Evolutionary conservation across 2,113 vertebrate species (phyloP).

Genomic region (Salvelinus fontinalis): DNA sequence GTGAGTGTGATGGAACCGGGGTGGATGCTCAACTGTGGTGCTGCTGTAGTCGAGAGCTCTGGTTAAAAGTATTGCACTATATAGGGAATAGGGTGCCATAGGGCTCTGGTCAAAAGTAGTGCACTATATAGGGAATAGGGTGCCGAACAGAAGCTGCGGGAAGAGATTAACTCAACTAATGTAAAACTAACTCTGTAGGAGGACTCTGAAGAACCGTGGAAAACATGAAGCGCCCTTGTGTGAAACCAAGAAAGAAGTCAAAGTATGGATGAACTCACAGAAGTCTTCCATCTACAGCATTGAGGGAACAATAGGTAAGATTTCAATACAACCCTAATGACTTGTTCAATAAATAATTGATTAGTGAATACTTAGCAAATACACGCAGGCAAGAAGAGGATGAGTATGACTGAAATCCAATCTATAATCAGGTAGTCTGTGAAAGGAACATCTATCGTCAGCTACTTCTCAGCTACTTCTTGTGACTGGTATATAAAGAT

Average conservation of each 20-base stretch:
- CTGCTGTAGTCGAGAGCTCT: background rate
- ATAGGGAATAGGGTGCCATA: too few species aligned
- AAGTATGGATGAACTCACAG: slow-evolving; percentile 73
- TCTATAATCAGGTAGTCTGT: background rate
- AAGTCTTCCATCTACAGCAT: slow-evolving; percentile 78
- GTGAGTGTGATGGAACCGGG: slow-evolving; percentile 47
- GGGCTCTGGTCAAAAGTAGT: too few species aligned
- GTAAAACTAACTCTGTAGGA: slow-evolving; percentile 34
- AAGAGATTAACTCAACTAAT: too few species aligned
- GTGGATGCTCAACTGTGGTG: background rate
- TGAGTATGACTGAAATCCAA: background rate
- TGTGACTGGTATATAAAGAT: too few species aligned
- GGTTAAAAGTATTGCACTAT: too few species aligned
- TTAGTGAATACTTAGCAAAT: too few species aligned
- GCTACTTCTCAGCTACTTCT: too few species aligned
- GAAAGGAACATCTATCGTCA: too few species aligned
- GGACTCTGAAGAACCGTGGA: slow-evolving; percentile 36
- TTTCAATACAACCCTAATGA: background rate
- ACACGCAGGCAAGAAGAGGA: too few species aligned
- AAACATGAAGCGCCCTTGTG: slow-evolving; percentile 9
- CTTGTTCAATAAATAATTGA: too few species aligned
- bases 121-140: too few species aligned
- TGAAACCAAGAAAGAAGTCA: slow-evolving; percentile 39
- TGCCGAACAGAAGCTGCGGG: background rate
- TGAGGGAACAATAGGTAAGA: slow-evolving; percentile 75